phyloP scores from a whole-genome alignment of 2,888 invertebrate genomes.

The Baccha elongata region DNA sequence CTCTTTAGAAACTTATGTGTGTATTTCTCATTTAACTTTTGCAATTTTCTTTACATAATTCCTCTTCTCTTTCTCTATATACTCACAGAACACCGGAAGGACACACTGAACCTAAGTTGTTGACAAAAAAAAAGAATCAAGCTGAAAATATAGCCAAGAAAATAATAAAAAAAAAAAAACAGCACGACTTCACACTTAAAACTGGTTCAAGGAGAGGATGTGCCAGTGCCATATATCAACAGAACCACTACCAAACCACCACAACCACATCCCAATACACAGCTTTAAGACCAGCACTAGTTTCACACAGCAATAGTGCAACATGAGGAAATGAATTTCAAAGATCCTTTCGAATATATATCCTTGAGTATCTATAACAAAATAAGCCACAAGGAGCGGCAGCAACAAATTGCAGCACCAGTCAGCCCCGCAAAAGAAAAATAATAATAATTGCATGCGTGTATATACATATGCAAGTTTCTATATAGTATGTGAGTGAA shows the following conservation, averaged over 20 bases:
- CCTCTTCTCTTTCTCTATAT: slow-evolving; percentile 21
- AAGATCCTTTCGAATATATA: slow-evolving; percentile 56
- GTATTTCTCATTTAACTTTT: slow-evolving; percentile 74
- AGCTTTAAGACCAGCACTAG: slow-evolving; percentile 13
- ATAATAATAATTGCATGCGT: slow-evolving; percentile 69
- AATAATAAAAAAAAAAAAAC: slow-evolving; percentile 28
- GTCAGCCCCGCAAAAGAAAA: slow-evolving; percentile 28
- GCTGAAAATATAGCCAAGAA: slow-evolving; percentile 41
- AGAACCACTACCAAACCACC: slow-evolving; percentile 64
- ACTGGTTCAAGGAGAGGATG: slow-evolving; percentile 74
- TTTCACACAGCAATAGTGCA: slow-evolving; percentile 40
- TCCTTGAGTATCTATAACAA: slow-evolving; percentile 71
- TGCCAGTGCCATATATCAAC: slow-evolving; percentile 72
- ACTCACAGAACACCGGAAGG: slow-evolving; percentile 47
- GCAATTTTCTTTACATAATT: slow-evolving; percentile 71
- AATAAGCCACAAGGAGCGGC: slow-evolving; percentile 65
- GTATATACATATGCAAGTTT: not conserved
- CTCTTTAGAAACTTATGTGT: slow-evolving; percentile 26
- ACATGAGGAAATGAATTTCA: slow-evolving; percentile 72
- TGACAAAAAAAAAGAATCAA: slow-evolving; percentile 31
- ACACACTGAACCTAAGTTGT: slow-evolving; percentile 41
- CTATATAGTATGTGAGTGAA: not conserved
- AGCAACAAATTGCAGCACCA: slow-evolving; percentile 61
- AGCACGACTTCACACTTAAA: slow-evolving; percentile 66
- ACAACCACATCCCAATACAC: slow-evolving; percentile 64